Evolutionary conservation across 1,140 invertebrate species (phyloP).

Genomic region (Ganaspis sp.): DNA sequence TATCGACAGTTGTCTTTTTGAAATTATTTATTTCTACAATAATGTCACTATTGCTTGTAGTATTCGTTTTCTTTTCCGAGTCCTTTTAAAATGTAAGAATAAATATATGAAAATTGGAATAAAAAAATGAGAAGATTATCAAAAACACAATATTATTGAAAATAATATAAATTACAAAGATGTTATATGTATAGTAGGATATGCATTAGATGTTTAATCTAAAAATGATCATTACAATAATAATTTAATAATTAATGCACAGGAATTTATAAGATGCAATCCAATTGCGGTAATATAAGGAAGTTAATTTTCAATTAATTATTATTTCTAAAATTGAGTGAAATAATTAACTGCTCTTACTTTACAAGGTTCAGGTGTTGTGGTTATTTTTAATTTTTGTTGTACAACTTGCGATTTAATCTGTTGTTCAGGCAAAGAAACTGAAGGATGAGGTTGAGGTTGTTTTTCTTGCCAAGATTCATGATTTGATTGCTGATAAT

Average conservation of each 20-base stretch:
- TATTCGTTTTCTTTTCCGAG: neutral
- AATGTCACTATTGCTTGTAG: neutral
- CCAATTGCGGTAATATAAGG: too few species aligned
- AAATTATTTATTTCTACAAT: neutral
- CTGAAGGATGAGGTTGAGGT: conserved; percentile 50
- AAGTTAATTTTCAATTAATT: too few species aligned
- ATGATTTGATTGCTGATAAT: conserved; percentile 62
- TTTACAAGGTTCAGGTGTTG: conserved; percentile 55
- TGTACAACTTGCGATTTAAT: neutral
- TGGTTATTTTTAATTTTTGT: conserved; percentile 48
- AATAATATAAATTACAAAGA: too few species aligned
- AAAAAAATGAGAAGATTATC: too few species aligned
- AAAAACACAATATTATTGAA: too few species aligned
- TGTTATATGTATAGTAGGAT: too few species aligned
- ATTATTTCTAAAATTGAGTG: too few species aligned
- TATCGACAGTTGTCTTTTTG: conserved; percentile 34
- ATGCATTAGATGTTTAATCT: too few species aligned
- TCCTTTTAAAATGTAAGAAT: neutral
- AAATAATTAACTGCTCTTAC: conserved; percentile 48
- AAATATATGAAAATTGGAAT: neutral
- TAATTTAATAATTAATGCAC: too few species aligned
- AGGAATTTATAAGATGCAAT: too few species aligned
- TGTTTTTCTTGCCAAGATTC: conserved; percentile 59
- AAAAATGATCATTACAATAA: too few species aligned
- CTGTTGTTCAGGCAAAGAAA: conserved; percentile 31